Conservation (phyloP, 2,113 vertebrate genomes). For the Stegostoma tigrinum region DNA sequence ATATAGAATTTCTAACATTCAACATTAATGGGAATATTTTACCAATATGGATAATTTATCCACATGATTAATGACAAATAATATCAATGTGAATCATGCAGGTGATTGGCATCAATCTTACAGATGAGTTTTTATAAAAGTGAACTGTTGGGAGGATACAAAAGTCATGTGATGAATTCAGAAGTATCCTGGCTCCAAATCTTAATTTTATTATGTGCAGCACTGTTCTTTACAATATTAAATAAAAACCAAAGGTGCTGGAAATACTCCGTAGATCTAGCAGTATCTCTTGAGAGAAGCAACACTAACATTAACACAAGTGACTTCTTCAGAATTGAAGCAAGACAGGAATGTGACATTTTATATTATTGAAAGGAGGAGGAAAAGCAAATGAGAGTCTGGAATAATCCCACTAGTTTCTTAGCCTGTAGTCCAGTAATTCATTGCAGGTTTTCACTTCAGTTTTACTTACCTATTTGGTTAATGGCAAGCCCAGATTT, state of each 20-base stretch:
- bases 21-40: background rate
- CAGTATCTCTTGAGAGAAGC: no score
- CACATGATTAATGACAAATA: background rate
- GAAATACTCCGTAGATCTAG: no score
- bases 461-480: background rate
- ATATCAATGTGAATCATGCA: background rate
- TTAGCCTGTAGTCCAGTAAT: background rate
- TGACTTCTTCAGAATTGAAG: no score
- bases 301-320: no score
- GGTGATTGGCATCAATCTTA: background rate
- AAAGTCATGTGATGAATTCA: background rate
- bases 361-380: no score
- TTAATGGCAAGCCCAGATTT: background rate
- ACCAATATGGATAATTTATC: background rate
- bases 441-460: background rate
- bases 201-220: background rate
- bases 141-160: background rate
- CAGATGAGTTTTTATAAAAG: background rate
- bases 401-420: background rate
- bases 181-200: background rate
- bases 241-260: no score
- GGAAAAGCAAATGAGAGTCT: no score
- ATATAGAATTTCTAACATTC: background rate
- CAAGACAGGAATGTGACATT: no score
- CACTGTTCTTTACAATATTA: no score